phyloP scores from a whole-genome alignment of 2,113 vertebrate species.

The Pomatorhinus ruficollis region DNA sequence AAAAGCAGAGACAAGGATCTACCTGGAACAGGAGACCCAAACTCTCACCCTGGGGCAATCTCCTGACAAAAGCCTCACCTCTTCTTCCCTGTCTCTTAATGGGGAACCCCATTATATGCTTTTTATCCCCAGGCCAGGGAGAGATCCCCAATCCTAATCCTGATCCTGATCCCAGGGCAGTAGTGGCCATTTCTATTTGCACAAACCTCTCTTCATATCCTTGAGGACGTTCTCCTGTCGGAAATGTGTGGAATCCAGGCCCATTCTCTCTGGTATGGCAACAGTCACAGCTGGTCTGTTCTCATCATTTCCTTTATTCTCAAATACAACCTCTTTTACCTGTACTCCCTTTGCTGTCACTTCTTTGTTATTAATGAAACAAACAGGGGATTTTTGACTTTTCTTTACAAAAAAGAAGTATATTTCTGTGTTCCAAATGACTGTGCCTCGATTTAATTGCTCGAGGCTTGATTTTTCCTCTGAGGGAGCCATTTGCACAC shows the following conservation, averaged over 20 bases:
- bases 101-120: background rate
- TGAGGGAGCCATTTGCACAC: background rate
- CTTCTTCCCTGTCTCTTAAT: background rate
- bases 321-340: background rate
- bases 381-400: background rate
- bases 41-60: rapidly evolving
- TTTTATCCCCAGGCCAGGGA: background rate
- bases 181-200: background rate
- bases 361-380: background rate
- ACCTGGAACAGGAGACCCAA: background rate
- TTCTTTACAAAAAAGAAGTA: background rate
- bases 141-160: too few species aligned
- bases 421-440: background rate
- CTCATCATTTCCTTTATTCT: background rate
- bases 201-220: background rate
- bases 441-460: background rate
- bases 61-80: background rate
- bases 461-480: background rate
- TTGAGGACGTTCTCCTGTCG: background rate
- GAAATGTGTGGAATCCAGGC: background rate
- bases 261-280: background rate
- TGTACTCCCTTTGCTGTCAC: background rate
- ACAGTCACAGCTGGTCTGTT: background rate
- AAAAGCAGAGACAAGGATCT: background rate
- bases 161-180: background rate